Evolutionary conservation across 37 sponge, comb jelly and placozoan genomes (phyloP).

Genomic region (Halisarca cf. caerulea): DNA sequence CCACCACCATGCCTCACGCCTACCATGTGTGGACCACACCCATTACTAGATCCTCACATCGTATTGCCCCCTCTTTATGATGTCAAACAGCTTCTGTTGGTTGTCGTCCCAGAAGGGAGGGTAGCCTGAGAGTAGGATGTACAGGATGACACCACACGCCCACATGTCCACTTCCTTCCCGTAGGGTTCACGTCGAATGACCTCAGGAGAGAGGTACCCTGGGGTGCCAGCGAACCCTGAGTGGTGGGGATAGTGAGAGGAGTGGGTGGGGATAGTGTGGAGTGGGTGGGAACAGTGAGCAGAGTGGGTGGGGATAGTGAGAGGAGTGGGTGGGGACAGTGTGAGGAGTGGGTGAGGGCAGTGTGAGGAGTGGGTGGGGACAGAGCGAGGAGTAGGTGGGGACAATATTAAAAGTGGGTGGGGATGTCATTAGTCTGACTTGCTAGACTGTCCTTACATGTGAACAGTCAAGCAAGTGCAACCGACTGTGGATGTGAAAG

Average conservation of each 20-base stretch:
- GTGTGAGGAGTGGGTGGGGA: background rate
- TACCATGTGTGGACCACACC: background rate
- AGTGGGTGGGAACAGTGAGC: background rate
- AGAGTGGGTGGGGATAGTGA: background rate
- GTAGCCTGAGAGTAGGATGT: conserved; percentile 93
- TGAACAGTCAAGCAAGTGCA: background rate
- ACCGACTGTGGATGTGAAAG: background rate
- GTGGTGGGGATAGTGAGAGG: background rate
- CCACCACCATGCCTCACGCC: background rate
- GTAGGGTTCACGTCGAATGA: conserved; percentile 86
- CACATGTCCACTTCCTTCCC: conserved; percentile 85
- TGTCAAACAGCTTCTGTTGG: conserved; percentile 79
- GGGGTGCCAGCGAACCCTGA: conserved; percentile 97
- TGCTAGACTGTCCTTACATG: no score
- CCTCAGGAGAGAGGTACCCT: conserved; percentile 95
- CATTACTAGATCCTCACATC: conserved; percentile 46
- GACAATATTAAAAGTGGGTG: background rate
- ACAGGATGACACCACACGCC: conserved; percentile 93
- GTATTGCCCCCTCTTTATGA: conserved; percentile 76
- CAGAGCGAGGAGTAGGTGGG: background rate
- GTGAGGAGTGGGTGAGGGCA: background rate
- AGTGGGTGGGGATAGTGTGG: background rate
- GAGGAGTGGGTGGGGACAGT: background rate
- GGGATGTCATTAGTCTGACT: background rate
- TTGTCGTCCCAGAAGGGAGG: conserved; percentile 98